A percentile compares a stretch with the other conserved stretches of the same genome.
Evolutionary conservation across 2,888 invertebrate genomes (phyloP).

Genomic region (Acanthosepion pharaonis): DNA sequence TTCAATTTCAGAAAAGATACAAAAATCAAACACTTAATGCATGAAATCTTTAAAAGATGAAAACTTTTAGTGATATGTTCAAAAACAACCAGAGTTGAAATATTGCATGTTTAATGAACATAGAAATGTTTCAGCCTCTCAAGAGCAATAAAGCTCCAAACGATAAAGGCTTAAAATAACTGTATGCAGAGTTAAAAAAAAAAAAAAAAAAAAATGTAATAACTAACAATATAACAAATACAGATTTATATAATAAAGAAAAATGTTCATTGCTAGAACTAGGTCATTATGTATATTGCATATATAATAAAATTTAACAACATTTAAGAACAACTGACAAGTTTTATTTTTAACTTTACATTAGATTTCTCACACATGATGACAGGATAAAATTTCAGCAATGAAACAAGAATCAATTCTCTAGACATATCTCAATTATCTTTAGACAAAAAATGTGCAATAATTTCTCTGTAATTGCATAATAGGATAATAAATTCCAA

Average conservation of each 20-base stretch:
- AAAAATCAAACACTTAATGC: neutral
- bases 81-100: neutral
- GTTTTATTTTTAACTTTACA: conserved; percentile 17
- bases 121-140: neutral
- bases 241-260: neutral
- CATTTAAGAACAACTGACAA: neutral
- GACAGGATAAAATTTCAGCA: neutral
- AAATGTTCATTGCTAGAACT: neutral
- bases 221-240: too few relatives aligned
- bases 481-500: conserved; percentile 17
- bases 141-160: neutral
- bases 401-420: neutral
- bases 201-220: too few relatives aligned
- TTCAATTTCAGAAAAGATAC: neutral
- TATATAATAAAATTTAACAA: neutral
- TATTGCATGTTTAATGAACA: neutral
- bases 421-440: neutral
- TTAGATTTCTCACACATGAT: neutral
- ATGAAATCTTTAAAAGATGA: neutral
- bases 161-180: neutral
- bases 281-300: neutral
- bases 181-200: neutral
- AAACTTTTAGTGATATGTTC: neutral
- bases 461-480: neutral
- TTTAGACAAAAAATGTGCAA: neutral